Evolutionary conservation across 2,888 invertebrate genomes (phyloP).

Genomic region (Lacanobia oleracea): DNA sequence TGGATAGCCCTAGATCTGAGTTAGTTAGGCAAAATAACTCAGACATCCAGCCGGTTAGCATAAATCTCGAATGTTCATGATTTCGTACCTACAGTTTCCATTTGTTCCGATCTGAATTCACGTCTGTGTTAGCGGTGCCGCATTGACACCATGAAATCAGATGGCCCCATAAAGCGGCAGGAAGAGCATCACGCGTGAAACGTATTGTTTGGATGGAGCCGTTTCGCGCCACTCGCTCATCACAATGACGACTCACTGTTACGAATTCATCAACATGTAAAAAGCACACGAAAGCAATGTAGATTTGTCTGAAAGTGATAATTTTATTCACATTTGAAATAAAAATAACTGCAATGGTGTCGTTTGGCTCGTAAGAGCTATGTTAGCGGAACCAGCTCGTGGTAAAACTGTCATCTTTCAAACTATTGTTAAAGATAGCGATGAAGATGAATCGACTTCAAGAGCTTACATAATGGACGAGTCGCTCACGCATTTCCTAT

Average conservation of each 20-base stretch:
- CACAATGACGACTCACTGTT: slow-evolving; percentile 74
- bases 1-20: neutral
- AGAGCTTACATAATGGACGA: slow-evolving; percentile 49
- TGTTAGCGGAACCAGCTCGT: slow-evolving; percentile 19
- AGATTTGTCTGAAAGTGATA: slow-evolving; percentile 44
- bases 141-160: slow-evolving; percentile 78
- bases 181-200: slow-evolving; percentile 84
- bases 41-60: neutral
- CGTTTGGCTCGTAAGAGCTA: neutral
- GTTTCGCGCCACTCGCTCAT: slow-evolving; percentile 81
- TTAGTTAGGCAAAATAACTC: neutral
- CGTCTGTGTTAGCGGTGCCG: slow-evolving; percentile 43
- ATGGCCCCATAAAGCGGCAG: slow-evolving; percentile 82
- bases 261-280: slow-evolving; percentile 62
- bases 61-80: slow-evolving; percentile 31
- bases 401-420: slow-evolving; percentile 18
- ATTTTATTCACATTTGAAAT: slow-evolving; percentile 17
- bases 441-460: slow-evolving; percentile 18
- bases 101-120: slow-evolving; percentile 37
- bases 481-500: slow-evolving; percentile 47
- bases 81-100: slow-evolving; percentile 26
- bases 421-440: slow-evolving; percentile 20
- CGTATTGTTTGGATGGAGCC: slow-evolving; percentile 77
- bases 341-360: neutral
- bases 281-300: slow-evolving; percentile 34